Conservation (phyloP, 2,797 vertebrate genomes). For the Poecile montanus region DNA sequence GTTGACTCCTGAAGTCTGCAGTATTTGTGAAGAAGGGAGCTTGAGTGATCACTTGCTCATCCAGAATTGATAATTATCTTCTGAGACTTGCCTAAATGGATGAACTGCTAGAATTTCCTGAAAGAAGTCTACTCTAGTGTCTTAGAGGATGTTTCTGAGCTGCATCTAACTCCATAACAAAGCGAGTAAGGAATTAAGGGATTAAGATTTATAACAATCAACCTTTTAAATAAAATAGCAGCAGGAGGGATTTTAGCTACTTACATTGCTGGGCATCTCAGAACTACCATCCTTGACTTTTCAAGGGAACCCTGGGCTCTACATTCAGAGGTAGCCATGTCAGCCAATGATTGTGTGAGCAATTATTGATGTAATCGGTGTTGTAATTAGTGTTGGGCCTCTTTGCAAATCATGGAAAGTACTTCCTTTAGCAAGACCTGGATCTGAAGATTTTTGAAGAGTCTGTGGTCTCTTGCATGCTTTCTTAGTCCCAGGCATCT, state of each 20-base stretch:
- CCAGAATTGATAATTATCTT: not conserved
- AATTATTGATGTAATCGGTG: not conserved
- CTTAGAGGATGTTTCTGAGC: not conserved
- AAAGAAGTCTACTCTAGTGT: not conserved
- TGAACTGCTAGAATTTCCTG: not conserved
- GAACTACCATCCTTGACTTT: not conserved
- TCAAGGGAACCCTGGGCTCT: not conserved
- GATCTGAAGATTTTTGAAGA: not conserved
- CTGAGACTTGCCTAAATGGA: not conserved
- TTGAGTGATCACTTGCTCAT: not conserved
- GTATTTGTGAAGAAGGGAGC: not conserved
- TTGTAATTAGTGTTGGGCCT: not conserved
- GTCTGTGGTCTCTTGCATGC: not conserved
- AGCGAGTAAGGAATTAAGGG: not conserved
- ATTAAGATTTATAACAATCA: not conserved
- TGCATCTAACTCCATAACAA: not conserved
- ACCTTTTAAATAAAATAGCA: not conserved
- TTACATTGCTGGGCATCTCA: not conserved
- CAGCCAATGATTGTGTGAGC: not conserved
- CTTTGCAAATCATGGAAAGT: not conserved
- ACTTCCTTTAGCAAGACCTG: not conserved
- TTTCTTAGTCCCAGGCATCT: not conserved
- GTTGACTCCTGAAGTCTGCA: not conserved
- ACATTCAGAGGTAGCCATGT: rapidly evolving
- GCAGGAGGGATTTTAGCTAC: not conserved